Conservation (phyloP, 92 coral and sea anemone species). For the Umimayanthus kanabou region DNA sequence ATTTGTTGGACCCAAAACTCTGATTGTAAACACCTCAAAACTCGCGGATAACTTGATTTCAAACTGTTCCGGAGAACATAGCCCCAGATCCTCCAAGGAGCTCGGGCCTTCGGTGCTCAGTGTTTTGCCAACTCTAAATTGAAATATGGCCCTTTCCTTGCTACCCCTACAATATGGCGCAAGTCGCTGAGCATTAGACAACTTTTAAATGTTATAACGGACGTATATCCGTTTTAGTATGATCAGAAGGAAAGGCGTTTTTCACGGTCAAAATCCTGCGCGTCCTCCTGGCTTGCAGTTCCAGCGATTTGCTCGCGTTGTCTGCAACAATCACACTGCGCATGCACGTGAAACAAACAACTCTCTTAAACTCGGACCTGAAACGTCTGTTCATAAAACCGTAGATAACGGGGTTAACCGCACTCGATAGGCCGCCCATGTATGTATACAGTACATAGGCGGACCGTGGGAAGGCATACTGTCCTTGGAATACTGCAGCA, state of each 20-base stretch:
- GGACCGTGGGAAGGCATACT: slow-evolving; percentile 18
- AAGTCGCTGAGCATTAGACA: no score
- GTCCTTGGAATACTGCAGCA: slow-evolving; percentile 9
- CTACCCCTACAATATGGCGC: no score
- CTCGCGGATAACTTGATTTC: no score
- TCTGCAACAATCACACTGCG: slow-evolving; percentile 3
- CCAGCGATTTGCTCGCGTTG: neutral
- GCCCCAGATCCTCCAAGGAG: no score
- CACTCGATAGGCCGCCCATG: slow-evolving; percentile 28
- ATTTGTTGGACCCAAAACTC: no score
- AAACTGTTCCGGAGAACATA: no score
- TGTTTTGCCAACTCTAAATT: no score
- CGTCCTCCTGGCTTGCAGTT: neutral
- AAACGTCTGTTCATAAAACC: slow-evolving; percentile 38
- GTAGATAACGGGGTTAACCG: slow-evolving; percentile 38
- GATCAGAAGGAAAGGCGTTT: neutral
- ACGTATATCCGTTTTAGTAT: neutral
- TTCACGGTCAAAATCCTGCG: neutral
- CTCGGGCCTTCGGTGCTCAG: no score
- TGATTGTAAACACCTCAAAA: no score
- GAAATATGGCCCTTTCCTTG: no score
- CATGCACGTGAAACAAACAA: neutral
- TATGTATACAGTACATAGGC: slow-evolving; percentile 27
- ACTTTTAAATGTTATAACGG: no score
- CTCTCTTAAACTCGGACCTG: slow-evolving; percentile 18